phyloP scores from a whole-genome alignment of 53 echinoderm and acorn worm genomes.

The Actinopyga echinites region DNA sequence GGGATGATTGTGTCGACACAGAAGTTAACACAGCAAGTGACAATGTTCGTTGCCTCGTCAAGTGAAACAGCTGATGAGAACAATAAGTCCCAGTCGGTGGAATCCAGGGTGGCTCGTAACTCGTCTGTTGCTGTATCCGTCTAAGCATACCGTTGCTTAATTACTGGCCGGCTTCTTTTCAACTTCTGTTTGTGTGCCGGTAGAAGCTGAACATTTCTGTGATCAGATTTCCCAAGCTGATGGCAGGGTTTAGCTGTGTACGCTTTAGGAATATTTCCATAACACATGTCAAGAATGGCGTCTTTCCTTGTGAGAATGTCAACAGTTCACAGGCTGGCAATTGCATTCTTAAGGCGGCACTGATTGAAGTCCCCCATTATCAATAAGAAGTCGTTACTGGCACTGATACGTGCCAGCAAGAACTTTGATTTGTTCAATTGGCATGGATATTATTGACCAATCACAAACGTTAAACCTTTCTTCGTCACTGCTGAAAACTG shows the following conservation, averaged over 20 bases:
- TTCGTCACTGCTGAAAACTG: too few relatives aligned
- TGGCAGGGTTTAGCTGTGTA: constrained; percentile 12
- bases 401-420: too few relatives aligned
- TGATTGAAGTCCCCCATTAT: constrained; percentile 22
- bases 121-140: constrained; percentile 14
- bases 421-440: too few relatives aligned
- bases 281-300: neutral
- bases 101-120: constrained; percentile 1
- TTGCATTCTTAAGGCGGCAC: neutral
- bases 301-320: constrained; percentile 8
- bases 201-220: neutral
- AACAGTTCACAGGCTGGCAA: neutral
- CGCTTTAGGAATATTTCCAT: constrained; percentile 17
- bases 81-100: constrained; percentile 27
- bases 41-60: neutral
- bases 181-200: neutral
- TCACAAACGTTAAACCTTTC: too few relatives aligned
- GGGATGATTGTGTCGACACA: constrained; percentile 33
- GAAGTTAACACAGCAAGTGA: neutral
- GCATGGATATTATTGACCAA: too few relatives aligned
- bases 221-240: constrained; percentile 3
- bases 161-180: constrained; percentile 5
- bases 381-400: too few relatives aligned
- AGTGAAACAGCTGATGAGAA: neutral
- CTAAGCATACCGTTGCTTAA: neutral